Evolutionary conservation across 2,888 invertebrate species (phyloP).

Genomic region (Phyto melanocephala): DNA sequence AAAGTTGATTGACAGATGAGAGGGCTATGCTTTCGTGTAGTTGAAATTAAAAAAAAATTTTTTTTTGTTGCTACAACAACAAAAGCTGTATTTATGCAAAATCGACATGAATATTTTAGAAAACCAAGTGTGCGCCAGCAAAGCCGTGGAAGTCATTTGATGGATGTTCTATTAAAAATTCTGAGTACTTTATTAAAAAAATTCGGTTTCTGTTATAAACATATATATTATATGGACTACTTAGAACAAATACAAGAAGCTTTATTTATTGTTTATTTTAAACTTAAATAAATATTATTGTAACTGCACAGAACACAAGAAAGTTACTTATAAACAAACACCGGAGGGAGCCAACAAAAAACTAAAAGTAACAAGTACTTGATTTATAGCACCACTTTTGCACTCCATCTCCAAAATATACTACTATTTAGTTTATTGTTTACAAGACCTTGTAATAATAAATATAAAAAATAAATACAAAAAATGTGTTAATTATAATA

Average conservation of each 20-base stretch:
- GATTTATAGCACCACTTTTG: constrained; percentile 35
- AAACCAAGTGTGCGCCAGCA: too few species aligned
- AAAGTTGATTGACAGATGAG: too few species aligned
- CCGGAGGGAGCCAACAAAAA: background rate
- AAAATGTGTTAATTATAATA: constrained; percentile 54
- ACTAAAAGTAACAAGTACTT: constrained; percentile 45
- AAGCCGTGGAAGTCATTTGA: too few species aligned
- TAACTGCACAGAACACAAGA: background rate
- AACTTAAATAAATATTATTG: constrained; percentile 9
- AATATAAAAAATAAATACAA: constrained; percentile 10
- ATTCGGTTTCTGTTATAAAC: too few species aligned
- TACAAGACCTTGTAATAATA: constrained; percentile 39
- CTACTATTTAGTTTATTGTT: background rate
- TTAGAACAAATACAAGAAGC: constrained; percentile 44
- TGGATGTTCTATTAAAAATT: too few species aligned
- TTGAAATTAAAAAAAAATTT: too few species aligned
- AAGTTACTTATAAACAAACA: constrained; percentile 30
- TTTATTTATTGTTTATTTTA: constrained; percentile 14
- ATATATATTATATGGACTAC: too few species aligned
- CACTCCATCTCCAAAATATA: background rate
- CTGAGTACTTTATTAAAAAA: too few species aligned
- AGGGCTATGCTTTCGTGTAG: too few species aligned
- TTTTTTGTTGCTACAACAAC: too few species aligned
- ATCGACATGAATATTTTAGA: too few species aligned
- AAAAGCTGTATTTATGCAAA: too few species aligned